These are phyloP conservation scores for Aviceda subcristata DNA, from an alignment of 2,113 vertebrate species.

Conservation along the genomic window DNA sequence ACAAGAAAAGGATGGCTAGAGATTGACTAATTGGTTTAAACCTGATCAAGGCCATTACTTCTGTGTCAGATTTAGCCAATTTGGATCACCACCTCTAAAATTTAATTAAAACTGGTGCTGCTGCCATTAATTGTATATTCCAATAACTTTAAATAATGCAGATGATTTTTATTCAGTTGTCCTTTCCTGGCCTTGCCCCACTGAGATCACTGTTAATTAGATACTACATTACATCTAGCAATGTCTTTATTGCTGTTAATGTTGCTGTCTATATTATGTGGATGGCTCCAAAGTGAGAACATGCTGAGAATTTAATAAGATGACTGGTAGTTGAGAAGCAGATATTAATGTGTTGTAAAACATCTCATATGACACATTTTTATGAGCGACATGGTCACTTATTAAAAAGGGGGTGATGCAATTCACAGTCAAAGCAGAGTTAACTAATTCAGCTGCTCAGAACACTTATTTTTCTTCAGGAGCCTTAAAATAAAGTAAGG, in stretches of 20 bases:
- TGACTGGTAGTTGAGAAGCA: neutral
- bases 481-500: neutral
- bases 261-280: constrained; percentile 32
- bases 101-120: constrained; percentile 39
- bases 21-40: neutral
- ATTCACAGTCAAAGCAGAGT: neutral
- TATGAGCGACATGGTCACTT: too few species aligned
- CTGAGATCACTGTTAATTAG: constrained; percentile 60
- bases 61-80: neutral
- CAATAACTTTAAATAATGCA: constrained; percentile 16
- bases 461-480: neutral
- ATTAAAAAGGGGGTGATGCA: neutral
- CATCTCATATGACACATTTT: neutral
- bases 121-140: constrained; percentile 20
- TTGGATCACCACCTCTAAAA: neutral
- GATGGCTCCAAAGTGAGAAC: constrained; percentile 13
- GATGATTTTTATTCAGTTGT: constrained; percentile 31
- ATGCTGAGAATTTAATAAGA: constrained; percentile 53
- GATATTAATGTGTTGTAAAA: constrained; percentile 14
- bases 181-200: constrained; percentile 5
- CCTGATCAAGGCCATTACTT: neutral
- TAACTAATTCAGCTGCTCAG: neutral
- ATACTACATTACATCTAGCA: constrained; percentile 21
- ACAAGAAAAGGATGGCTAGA: neutral
- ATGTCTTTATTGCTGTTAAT: constrained; percentile 46